Conservation (phyloP, 30 jellyfish, hydroid and myxozoan genomes). For the Cassiopea xamachana region DNA sequence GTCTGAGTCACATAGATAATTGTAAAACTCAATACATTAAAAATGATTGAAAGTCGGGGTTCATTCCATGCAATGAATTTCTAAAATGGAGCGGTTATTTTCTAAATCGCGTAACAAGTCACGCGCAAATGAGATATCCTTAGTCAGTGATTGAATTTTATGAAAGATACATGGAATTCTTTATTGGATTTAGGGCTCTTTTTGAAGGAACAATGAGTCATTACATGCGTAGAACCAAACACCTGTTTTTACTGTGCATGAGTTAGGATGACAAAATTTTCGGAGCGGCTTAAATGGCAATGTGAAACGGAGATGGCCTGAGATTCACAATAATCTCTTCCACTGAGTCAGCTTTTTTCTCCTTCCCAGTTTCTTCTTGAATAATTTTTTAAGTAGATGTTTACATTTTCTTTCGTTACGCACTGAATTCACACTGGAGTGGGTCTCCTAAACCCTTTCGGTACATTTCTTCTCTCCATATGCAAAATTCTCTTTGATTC, state of each 20-base stretch:
- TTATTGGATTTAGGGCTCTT: neutral
- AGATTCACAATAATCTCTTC: no score
- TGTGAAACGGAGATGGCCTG: neutral
- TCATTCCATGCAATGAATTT: neutral
- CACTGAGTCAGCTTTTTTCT: no score
- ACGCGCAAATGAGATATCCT: neutral
- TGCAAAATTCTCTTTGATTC: no score
- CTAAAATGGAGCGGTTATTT: neutral
- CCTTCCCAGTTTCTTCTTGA: no score
- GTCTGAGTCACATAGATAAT: neutral
- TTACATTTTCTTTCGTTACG: no score
- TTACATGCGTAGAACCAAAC: neutral
- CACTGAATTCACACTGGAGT: no score
- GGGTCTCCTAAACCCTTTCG: no score
- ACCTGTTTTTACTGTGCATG: neutral
- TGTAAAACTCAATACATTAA: neutral
- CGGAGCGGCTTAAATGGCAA: no score
- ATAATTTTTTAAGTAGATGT: no score
- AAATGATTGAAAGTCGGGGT: neutral
- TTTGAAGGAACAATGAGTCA: neutral
- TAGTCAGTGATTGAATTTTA: neutral
- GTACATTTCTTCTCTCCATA: no score
- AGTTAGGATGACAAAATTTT: neutral
- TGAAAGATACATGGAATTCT: neutral
- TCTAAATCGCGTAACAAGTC: neutral